A percentile compares a stretch with the other conserved stretches of the same genome.
Evolutionary conservation across 2,888 invertebrate species (phyloP).

Genomic region (Lycocerus yunnanus): DNA sequence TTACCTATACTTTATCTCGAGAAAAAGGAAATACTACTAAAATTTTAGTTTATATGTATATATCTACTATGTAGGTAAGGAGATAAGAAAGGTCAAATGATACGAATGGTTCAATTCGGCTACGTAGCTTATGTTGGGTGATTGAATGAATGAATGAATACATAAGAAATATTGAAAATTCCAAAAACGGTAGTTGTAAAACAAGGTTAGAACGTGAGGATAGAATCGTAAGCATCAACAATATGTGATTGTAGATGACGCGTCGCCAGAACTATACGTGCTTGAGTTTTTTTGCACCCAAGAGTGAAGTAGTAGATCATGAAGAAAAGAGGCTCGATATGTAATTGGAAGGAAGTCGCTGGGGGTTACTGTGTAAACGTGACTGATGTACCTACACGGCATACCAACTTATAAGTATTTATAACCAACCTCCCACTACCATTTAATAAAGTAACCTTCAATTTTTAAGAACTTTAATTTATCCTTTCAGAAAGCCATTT

Average conservation of each 20-base stretch:
- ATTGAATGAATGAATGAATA: slow-evolving; percentile 28
- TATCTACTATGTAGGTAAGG: not conserved
- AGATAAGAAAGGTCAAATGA: slow-evolving; percentile 13
- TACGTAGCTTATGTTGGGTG: slow-evolving; percentile 26
- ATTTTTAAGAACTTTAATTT: not conserved
- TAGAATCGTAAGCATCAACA: slow-evolving; percentile 19
- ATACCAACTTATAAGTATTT: slow-evolving; percentile 33
- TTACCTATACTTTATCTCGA: not conserved
- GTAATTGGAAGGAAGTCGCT: slow-evolving; percentile 39
- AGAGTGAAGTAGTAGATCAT: slow-evolving; percentile 15
- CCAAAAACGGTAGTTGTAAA: slow-evolving; percentile 17
- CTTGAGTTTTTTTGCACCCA: slow-evolving; percentile 10
- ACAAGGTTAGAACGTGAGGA: slow-evolving; percentile 21
- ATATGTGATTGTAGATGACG: slow-evolving; percentile 23
- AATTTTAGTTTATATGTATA: not conserved
- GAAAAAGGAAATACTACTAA: not conserved
- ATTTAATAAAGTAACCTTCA: not conserved
- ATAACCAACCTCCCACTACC: not conserved
- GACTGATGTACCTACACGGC: slow-evolving; percentile 32
- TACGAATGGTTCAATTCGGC: slow-evolving; percentile 26
- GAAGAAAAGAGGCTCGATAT: slow-evolving; percentile 34
- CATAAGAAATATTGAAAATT: slow-evolving; percentile 5
- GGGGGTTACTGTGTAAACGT: slow-evolving; percentile 36
- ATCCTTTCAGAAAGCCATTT: not conserved
- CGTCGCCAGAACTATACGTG: slow-evolving; percentile 22